phyloP scores from a whole-genome alignment of 2,113 vertebrate genomes.

The Peromyscus maniculatus region DNA sequence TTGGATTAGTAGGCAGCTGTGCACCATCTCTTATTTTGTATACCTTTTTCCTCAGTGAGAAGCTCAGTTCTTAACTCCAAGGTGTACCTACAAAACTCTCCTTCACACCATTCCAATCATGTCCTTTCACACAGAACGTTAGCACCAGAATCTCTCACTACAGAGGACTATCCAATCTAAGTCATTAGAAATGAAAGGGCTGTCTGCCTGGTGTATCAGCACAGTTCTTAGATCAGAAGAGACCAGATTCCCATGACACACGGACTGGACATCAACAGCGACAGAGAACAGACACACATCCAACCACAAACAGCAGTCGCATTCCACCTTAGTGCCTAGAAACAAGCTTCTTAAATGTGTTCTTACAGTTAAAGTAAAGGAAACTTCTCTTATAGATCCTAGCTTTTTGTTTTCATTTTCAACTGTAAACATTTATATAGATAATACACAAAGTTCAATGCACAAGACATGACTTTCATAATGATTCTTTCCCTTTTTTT shows the following conservation, averaged over 20 bases:
- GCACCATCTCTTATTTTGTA: background rate
- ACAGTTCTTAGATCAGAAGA: slow-evolving; percentile 10
- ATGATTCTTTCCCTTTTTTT: slow-evolving; percentile 56
- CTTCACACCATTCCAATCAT: background rate
- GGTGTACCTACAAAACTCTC: background rate
- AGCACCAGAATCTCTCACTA: slow-evolving; percentile 4
- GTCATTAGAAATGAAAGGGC: background rate
- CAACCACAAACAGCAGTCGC: background rate
- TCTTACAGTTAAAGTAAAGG: slow-evolving; percentile 44
- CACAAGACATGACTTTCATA: slow-evolving; percentile 64
- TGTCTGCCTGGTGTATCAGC: background rate
- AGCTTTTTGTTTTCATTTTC: slow-evolving; percentile 42
- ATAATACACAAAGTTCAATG: slow-evolving; percentile 57
- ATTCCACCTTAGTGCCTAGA: slow-evolving; percentile 12
- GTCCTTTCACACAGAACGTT: background rate
- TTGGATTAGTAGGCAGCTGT: background rate
- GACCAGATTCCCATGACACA: slow-evolving; percentile 18
- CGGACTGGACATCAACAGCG: background rate
- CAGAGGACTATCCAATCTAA: background rate
- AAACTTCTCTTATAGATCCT: slow-evolving; percentile 60
- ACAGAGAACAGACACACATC: slow-evolving; percentile 42
- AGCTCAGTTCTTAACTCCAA: background rate
- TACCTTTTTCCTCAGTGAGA: background rate
- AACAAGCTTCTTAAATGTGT: slow-evolving; percentile 48
- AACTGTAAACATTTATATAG: slow-evolving; percentile 63